Base-by-base conservation (phyloP, 2,797 vertebrate species). In the Cyclopterus lumpus region DNA sequence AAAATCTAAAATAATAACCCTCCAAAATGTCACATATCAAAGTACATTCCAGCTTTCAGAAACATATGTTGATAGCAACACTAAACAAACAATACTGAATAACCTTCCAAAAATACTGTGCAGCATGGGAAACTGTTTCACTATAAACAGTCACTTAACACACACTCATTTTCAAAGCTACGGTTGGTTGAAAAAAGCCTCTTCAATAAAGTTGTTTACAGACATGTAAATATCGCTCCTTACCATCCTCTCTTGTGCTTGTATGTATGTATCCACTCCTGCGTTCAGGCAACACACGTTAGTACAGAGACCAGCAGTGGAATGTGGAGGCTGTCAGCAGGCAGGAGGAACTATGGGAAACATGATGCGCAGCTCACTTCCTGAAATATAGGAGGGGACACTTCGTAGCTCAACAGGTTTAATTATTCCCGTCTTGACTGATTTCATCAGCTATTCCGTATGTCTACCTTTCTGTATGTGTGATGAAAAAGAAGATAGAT, bases 391-490 rank as follows among this genome's bases (percentile, higher is more conserved):
- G 46, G 77, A 80, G 22, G 75, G 67, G 20, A 20, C 53, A 22
- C 20, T 63, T 26, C 86, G 64, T 77, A 62, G 73, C 42, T 62
- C 53, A 84, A 84, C 89, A 73, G 89, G 90, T 92, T 92, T 87
- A 58, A 73, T 86, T 20, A 73, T 80, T 81, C 8, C 51, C 36
- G n/a, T 69, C 60, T 57, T 60, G 64, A 80, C 15, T 34, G 46
- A 48, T 71, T 58, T 48, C 16, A 54, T 65, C n/a, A 3, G 34
- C 8, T 14, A 22, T 12, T 42, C 15, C 51, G 0, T 49, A 11
- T 38, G 36, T 24, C 0, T 28, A 5, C 3, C 9, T 18, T 5
- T 3, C 1, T 18, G 1, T 7, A 0, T 54, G 1, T 32, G 6
- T 22, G 38, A 24, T 10, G 3, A 22, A 24, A 20, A 6, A 1